Base-by-base conservation (phyloP, 1,140 invertebrate genomes). In the Harpegnathos saltator region DNA sequence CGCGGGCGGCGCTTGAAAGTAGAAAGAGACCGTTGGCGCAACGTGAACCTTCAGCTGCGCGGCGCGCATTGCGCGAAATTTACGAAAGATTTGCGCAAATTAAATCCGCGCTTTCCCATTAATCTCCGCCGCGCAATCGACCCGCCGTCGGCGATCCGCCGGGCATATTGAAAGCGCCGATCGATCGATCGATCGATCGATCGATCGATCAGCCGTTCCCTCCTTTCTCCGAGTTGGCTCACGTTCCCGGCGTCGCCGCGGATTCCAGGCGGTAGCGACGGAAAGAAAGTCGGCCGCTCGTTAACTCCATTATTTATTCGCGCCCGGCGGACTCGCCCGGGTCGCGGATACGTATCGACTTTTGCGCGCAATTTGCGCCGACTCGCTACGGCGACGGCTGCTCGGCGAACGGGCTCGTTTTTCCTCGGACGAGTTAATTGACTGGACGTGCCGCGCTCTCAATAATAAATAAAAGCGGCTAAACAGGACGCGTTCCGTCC, bases 301-400 rank as follows among this genome's bases (percentile, higher is more conserved):
- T 86, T 85, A 85, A 54, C 48, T 74, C 54, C 33, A 86, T 86
- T 86, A 86, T 82, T 85, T 85, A 86, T 86, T 86, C 85, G 38
- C 61, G 54, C 63, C n/a, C 81, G 19, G 56, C 59, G 33, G 11
- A 44, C 38, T 50, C 71, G 59, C 38, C 56, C 58, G 56, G 61
- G 44, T 78, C 71, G 58, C 69, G 72, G 59, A 82, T 63, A 82
- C 33, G 14, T 82, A 62, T 61, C 74, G 58, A 62, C 44, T 69
- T 71, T 63, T 71, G 48, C 75, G 62, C 19, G 63, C 44, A 71
- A 62, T 62, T 83, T 68, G 59, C 33, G 24, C 48, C 33, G 74
- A 9, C 54, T 26, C n/a, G 22, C 68, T 68, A 69, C 50, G 29
- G 29, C 44, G 54, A 54, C 62, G 72, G 14, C n/a, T n/a, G n/a